Evolutionary conservation across 2,113 vertebrate genomes (phyloP).

Genomic region (Callipepla squamata): DNA sequence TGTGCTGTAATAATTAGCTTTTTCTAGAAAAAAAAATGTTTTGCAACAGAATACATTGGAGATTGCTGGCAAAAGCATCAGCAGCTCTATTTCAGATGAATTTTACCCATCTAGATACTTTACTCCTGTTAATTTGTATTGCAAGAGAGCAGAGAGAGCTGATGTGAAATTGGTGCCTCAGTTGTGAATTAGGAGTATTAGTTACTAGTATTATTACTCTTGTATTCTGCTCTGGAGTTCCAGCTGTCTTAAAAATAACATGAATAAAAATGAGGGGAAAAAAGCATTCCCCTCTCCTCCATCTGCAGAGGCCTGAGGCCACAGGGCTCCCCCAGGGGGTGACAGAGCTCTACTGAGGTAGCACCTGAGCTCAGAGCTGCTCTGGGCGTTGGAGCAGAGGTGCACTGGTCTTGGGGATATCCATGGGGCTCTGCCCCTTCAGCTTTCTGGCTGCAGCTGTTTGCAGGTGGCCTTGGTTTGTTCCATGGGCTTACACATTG

Average conservation of each 20-base stretch:
- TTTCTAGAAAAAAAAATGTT: neutral
- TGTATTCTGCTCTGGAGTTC: neutral
- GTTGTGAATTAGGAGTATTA: neutral
- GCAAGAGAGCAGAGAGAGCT: neutral
- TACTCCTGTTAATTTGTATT: neutral
- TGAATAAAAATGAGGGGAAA: accelerated
- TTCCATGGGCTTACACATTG: neutral
- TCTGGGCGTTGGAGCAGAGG: neutral
- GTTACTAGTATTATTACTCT: too few species aligned
- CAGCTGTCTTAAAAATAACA: neutral
- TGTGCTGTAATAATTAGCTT: neutral
- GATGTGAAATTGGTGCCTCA: neutral
- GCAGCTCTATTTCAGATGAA: neutral
- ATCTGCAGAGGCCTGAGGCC: accelerated
- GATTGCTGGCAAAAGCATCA: neutral
- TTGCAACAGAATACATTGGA: neutral
- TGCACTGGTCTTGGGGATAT: neutral
- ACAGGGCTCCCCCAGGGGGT: neutral
- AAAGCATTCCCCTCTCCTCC: neutral
- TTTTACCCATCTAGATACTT: constrained; percentile 20
- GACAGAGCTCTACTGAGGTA: neutral
- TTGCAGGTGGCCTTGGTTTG: neutral
- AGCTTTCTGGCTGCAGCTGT: neutral
- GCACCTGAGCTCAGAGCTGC: neutral
- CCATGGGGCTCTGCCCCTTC: neutral